Conservation (phyloP, 2,888 invertebrate genomes). For the Caenorhabditis sinica region DNA sequence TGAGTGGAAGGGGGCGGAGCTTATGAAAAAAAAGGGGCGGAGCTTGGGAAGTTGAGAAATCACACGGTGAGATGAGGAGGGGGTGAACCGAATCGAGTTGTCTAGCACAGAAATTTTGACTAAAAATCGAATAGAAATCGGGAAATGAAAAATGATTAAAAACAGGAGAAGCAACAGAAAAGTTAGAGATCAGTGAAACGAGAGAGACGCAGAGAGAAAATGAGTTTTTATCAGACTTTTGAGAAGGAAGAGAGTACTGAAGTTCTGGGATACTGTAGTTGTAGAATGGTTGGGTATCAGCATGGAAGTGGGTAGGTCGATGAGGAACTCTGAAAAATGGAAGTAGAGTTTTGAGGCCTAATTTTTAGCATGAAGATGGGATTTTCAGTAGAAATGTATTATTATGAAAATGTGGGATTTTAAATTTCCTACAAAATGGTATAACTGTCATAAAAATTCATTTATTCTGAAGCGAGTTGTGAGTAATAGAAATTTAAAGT, state of each 20-base stretch:
- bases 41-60: not conserved
- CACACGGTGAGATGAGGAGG: not conserved
- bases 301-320: slow-evolving; percentile 70
- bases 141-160: not conserved
- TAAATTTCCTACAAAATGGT: not conserved
- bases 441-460: not conserved
- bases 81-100: not conserved
- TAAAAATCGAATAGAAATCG: slow-evolving; percentile 4
- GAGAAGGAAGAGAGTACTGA: not conserved
- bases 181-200: not conserved
- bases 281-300: slow-evolving; percentile 27
- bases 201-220: slow-evolving; percentile 8
- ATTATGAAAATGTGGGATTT: too few relatives aligned
- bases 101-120: not conserved
- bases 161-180: not conserved
- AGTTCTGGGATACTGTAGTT: not conserved
- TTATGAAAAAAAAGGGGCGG: not conserved
- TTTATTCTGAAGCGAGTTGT: not conserved
- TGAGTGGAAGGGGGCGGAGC: not conserved
- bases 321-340: slow-evolving; percentile 72
- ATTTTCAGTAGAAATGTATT: not conserved
- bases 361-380: not conserved
- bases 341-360: not conserved
- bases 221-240: not conserved
- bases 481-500: too few relatives aligned